phyloP scores from a whole-genome alignment of 2,113 vertebrate species.

The Variabilichromis moorii region DNA sequence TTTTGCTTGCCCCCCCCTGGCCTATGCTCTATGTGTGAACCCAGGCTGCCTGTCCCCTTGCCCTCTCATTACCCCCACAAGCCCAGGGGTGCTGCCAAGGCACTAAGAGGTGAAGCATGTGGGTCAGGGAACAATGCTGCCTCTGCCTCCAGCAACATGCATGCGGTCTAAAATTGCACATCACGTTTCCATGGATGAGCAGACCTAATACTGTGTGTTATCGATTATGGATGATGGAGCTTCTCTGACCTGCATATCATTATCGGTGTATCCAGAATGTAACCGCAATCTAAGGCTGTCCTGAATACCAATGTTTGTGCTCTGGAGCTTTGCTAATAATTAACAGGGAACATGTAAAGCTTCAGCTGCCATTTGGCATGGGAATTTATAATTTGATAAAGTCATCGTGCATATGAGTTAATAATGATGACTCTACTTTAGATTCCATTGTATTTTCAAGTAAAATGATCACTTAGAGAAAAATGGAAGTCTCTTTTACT shows the following conservation, averaged over 20 bases:
- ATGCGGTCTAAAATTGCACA: not conserved
- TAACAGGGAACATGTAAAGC: not conserved
- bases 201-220: not conserved
- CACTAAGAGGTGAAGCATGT: slow-evolving; percentile 18
- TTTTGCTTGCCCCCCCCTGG: not conserved
- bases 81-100: slow-evolving; percentile 12
- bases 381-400: not conserved
- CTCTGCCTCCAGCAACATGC: not conserved
- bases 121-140: not conserved
- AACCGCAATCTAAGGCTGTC: not conserved
- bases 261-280: not conserved
- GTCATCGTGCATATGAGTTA: not conserved
- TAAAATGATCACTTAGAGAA: not conserved
- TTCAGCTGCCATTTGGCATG: not conserved
- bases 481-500: not conserved
- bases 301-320: not conserved
- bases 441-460: not conserved
- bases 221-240: slow-evolving; percentile 45
- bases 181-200: slow-evolving; percentile 26
- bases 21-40: slow-evolving; percentile 38
- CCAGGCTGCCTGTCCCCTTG: slow-evolving; percentile 26
- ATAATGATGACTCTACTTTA: not conserved
- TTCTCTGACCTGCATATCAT: not conserved
- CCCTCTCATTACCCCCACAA: slow-evolving; percentile 40
- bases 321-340: not conserved